Evolutionary conservation across 2,888 invertebrate genomes (phyloP).

Genomic region (Xanthia icteritia): DNA sequence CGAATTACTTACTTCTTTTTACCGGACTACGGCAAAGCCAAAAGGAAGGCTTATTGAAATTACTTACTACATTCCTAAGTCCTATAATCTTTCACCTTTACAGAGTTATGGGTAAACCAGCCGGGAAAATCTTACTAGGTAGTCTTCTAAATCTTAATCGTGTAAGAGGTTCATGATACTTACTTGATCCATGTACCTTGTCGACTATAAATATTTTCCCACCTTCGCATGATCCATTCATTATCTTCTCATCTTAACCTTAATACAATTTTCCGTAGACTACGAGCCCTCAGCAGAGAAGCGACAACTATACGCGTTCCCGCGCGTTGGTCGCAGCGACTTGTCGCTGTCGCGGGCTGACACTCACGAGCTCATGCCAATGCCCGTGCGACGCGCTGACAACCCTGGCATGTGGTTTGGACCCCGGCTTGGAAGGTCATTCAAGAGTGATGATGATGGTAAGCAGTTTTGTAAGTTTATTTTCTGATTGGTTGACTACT

Average conservation of each 20-base stretch:
- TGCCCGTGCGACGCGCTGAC: slow-evolving; percentile 69
- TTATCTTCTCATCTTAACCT: background rate
- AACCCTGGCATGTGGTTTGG: slow-evolving; percentile 92
- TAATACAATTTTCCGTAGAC: slow-evolving; percentile 64
- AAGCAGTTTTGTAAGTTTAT: slow-evolving; percentile 33
- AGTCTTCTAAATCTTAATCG: background rate
- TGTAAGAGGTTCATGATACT: background rate
- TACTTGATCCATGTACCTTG: background rate
- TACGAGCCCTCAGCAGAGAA: slow-evolving; percentile 78
- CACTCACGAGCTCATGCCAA: slow-evolving; percentile 59
- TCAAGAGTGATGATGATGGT: slow-evolving; percentile 83
- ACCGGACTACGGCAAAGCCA: too few species aligned
- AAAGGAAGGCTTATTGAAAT: too few species aligned
- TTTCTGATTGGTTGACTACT: background rate
- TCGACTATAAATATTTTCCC: background rate
- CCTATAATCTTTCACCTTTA: background rate
- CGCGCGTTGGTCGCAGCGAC: slow-evolving; percentile 83
- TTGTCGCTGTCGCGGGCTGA: slow-evolving; percentile 54
- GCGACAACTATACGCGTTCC: slow-evolving; percentile 84
- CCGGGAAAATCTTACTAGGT: background rate
- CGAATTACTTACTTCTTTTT: too few species aligned
- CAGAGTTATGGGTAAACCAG: background rate
- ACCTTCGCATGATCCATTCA: background rate
- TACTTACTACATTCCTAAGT: background rate
- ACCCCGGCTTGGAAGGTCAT: slow-evolving; percentile 91